phyloP scores from a whole-genome alignment of 92 coral and sea anemone genomes.

The Actinostola sp. region DNA sequence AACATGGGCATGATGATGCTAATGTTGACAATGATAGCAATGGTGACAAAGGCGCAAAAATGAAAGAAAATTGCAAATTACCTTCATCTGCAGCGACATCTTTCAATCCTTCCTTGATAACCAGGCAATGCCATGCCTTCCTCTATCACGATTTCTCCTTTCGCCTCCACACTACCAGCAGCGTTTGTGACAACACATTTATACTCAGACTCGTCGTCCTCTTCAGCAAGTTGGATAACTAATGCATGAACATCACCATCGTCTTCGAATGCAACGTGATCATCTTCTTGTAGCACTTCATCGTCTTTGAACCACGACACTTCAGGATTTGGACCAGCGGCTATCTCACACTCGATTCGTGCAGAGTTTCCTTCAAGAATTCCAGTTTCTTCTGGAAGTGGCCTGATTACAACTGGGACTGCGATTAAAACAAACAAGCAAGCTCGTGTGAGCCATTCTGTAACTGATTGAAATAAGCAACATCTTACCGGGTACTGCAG shows the following conservation, averaged over 20 bases:
- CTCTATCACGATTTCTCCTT: conserved; percentile 79
- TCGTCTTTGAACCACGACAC: conserved; percentile 88
- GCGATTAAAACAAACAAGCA: neutral
- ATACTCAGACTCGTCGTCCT: conserved; percentile 92
- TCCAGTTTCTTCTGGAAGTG: conserved; percentile 73
- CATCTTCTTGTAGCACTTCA: conserved; percentile 71
- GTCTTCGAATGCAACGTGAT: conserved; percentile 63
- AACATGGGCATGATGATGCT: too few species aligned
- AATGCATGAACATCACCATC: conserved; percentile 77
- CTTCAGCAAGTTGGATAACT: conserved; percentile 66
- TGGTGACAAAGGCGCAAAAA: too few species aligned
- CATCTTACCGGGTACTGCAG: conserved; percentile 1
- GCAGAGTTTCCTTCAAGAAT: conserved; percentile 85
- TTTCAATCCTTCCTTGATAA: conserved; percentile 76
- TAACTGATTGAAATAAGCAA: neutral
- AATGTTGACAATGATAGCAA: too few species aligned
- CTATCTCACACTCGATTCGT: conserved; percentile 76
- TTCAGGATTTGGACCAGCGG: conserved; percentile 65
- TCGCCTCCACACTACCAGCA: conserved; percentile 65
- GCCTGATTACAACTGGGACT: conserved; percentile 59
- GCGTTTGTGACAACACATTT: conserved; percentile 76
- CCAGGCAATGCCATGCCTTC: conserved; percentile 90
- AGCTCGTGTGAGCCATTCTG: too few species aligned
- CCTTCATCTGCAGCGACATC: conserved; percentile 40
- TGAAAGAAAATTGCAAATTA: neutral